Conservation (phyloP, 2,888 invertebrate species). For the Oeneis ivallda region DNA sequence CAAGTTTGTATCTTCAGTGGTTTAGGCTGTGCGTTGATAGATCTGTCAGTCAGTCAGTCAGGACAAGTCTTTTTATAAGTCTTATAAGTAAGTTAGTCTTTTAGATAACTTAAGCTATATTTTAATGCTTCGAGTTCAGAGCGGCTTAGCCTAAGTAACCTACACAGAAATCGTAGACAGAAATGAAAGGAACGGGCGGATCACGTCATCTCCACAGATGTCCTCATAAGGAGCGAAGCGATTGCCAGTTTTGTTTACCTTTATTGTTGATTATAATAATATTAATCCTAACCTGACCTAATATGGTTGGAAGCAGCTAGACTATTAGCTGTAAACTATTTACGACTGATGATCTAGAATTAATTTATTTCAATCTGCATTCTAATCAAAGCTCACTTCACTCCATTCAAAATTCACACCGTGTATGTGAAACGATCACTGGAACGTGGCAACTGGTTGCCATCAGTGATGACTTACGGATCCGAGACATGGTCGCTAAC, state of each 20-base stretch:
- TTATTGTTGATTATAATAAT: slow-evolving; percentile 35
- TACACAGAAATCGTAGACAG: too few species aligned
- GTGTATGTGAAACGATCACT: too few species aligned
- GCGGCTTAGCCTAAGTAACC: background rate
- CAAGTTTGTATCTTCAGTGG: too few species aligned
- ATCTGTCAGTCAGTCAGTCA: too few species aligned
- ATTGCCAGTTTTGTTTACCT: slow-evolving; percentile 43
- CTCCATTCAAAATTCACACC: too few species aligned
- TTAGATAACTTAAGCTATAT: background rate
- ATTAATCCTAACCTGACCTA: slow-evolving; percentile 29
- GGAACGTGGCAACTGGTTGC: too few species aligned
- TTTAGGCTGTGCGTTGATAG: too few species aligned
- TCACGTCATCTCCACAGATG: slow-evolving; percentile 50
- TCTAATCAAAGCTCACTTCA: too few species aligned
- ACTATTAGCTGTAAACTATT: background rate
- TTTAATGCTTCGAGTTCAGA: background rate
- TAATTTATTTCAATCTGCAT: background rate
- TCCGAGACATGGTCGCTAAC: too few species aligned
- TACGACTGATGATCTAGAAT: background rate
- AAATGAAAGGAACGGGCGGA: slow-evolving; percentile 46
- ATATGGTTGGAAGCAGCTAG: slow-evolving; percentile 4
- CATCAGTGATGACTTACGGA: too few species aligned
- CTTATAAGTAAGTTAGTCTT: too few species aligned
- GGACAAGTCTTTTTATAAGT: too few species aligned
- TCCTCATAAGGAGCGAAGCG: slow-evolving; percentile 47